Base-by-base conservation (phyloP, 1,140 invertebrate species). In the Steinernema khuongi region DNA sequence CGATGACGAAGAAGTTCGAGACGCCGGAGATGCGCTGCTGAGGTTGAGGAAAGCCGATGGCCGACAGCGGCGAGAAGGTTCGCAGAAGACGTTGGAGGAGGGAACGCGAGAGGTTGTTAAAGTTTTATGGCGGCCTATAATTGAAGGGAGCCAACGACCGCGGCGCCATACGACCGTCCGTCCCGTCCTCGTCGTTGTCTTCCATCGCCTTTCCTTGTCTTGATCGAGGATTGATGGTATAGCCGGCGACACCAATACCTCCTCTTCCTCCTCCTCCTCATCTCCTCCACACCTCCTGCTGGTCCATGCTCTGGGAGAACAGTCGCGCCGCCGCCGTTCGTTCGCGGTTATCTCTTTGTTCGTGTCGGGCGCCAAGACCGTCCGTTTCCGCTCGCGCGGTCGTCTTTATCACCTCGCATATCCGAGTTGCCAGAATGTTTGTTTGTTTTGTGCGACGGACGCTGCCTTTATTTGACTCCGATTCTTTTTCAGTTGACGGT, bases 41-140 rank as follows among this genome's bases (percentile, higher is more conserved):
- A 26, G 50, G 36, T 41, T 41, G 36, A 41, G 36, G 36, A 41
- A 41, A 41, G n/a, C 36, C 36, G 36, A n/a, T n/a, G 36, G n/a
- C 36, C 36, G 36, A 41, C n/a, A 7, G 36, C 36, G 7, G 36
- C 7, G 36, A 7, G 50, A 60, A 60, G 50, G 50, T 60, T 60
- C 19, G 50, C 19, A 4, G 50, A 60, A 60, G 50, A 60, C 50
- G 7, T 14, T 60, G 50, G 50, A 60, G 50, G 50, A 60, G 50
- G 50, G 50, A 60, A 22, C 50, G 50, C 14, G 50, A 60, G 50
- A 60, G 50, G 50, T 60, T n/a, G 50, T 60, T 60, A 60, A 60
- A 60, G 50, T 60, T 60, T 60, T 60, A 60, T 60, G 50, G 50
- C 50, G 50, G 50, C 50, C 50, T 60, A 60, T 60, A 60, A 60